These are phyloP conservation scores for Damaliscus lunatus DNA, from an alignment of 2,113 vertebrate genomes.

Conservation along the genomic window DNA sequence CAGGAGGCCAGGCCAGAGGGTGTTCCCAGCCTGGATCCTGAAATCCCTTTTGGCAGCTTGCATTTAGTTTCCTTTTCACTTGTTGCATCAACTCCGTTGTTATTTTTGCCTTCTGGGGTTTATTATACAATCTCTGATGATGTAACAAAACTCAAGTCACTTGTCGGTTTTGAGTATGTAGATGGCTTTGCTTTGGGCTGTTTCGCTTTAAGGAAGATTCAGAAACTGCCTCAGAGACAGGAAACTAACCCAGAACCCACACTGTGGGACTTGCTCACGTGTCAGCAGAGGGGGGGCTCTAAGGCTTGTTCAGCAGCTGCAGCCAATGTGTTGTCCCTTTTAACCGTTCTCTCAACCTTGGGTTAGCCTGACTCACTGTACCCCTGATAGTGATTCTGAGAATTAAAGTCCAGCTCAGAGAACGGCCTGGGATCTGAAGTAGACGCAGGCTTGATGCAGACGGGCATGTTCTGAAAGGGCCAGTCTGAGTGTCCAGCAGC, in stretches of 20 bases:
- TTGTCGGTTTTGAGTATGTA: not conserved
- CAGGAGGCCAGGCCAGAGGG: not conserved
- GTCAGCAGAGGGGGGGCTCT: not conserved
- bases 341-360: not conserved
- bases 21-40: not conserved
- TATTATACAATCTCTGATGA: not conserved
- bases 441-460: not conserved
- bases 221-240: not conserved
- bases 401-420: not conserved
- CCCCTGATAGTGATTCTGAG: not conserved
- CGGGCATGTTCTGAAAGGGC: not conserved
- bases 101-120: not conserved
- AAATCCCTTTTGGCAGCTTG: not conserved
- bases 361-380: not conserved
- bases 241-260: not conserved
- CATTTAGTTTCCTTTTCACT: slow-evolving; percentile 53
- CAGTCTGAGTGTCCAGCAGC: not conserved
- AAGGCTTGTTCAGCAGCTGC: not conserved
- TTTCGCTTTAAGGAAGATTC: slow-evolving; percentile 23
- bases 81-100: not conserved
- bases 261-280: rapidly evolving
- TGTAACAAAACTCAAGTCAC: slow-evolving; percentile 12
- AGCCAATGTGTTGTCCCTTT: not conserved
- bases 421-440: too few species aligned
- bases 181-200: not conserved